These are phyloP conservation scores for Chymomyza caudatula DNA, from an alignment of 2,888 invertebrate genomes.

Conservation along the genomic window DNA sequence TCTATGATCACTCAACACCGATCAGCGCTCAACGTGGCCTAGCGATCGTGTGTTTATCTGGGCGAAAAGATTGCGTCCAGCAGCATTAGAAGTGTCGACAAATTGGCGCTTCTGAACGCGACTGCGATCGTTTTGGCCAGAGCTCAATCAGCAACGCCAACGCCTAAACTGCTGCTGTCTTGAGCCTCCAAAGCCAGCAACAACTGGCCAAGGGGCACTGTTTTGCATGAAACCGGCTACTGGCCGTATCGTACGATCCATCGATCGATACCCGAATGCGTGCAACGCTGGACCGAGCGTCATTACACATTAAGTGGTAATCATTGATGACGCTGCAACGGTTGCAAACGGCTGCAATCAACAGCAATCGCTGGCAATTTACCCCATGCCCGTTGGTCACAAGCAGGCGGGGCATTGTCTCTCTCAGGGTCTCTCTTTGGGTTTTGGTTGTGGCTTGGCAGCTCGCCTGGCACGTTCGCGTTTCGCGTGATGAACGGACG, in stretches of 20 bases:
- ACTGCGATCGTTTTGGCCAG: slow-evolving; percentile 41
- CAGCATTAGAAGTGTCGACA: slow-evolving; percentile 68
- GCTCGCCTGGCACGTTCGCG: background rate
- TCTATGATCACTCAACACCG: background rate
- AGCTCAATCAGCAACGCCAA: slow-evolving; percentile 5
- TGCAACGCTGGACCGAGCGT: background rate
- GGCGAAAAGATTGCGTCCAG: slow-evolving; percentile 50
- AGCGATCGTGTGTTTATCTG: slow-evolving; percentile 48
- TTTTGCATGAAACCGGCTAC: slow-evolving; percentile 12
- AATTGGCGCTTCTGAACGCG: slow-evolving; percentile 44
- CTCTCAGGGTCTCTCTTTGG: no score
- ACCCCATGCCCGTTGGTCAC: slow-evolving; percentile 42
- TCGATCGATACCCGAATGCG: no score
- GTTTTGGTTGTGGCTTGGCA: background rate
- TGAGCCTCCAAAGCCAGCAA: slow-evolving; percentile 15
- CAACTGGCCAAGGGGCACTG: slow-evolving; percentile 32
- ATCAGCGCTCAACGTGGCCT: slow-evolving; percentile 21
- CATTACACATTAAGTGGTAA: background rate
- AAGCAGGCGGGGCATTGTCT: background rate
- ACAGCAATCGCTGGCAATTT: slow-evolving; percentile 49
- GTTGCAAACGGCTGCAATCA: slow-evolving; percentile 50
- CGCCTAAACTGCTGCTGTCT: background rate
- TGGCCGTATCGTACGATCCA: no score
- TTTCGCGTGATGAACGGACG: background rate
- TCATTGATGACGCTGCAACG: slow-evolving; percentile 23